Percentiles rank a stretch among this genome's conserved stretches.
Evolutionary conservation across 2,797 vertebrate species (phyloP).

Genomic region (Pelobates cultripes): DNA sequence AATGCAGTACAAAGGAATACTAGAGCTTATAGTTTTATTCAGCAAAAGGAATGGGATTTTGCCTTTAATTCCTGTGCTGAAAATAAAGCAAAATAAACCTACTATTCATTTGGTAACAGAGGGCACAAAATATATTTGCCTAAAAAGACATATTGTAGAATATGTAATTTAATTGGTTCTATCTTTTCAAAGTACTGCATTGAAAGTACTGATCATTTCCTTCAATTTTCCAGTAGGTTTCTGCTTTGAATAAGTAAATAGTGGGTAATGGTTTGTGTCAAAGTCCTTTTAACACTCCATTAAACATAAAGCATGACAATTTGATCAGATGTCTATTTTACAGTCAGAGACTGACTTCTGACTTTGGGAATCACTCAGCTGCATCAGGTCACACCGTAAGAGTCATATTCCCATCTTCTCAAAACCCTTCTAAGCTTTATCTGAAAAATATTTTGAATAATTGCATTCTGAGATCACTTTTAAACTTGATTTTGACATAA

Average conservation of each 20-base stretch:
- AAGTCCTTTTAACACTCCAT: constrained; percentile 88
- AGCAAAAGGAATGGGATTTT: too few species aligned
- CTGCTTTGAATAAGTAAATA: constrained; percentile 88
- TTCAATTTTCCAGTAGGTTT: constrained; percentile 80
- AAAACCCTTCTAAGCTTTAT: constrained; percentile 65
- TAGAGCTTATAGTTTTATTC: too few species aligned
- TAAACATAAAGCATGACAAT: constrained; percentile 86
- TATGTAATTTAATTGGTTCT: constrained; percentile 69
- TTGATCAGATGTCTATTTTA: constrained; percentile 86
- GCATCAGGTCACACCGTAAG: constrained; percentile 74
- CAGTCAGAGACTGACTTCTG: constrained; percentile 75
- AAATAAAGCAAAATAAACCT: constrained; percentile 48
- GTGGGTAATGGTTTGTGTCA: constrained; percentile 91
- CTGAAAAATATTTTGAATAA: constrained; percentile 67
- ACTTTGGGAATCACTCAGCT: constrained; percentile 74
- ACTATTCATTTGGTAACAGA: constrained; percentile 59
- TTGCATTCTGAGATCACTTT: constrained; percentile 65
- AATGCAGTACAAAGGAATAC: too few species aligned
- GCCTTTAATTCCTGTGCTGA: background rate
- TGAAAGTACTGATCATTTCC: constrained; percentile 78
- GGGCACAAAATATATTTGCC: constrained; percentile 62
- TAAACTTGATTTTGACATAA: constrained; percentile 60
- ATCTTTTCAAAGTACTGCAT: constrained; percentile 69
- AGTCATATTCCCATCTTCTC: constrained; percentile 68
- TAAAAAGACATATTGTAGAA: constrained; percentile 65